A percentile compares a stretch with the other conserved stretches of the same genome.
These are phyloP conservation scores for Hydrozoanthus tunicans DNA, from an alignment of 64 coral and sea anemone species.

Conservation along the genomic window DNA sequence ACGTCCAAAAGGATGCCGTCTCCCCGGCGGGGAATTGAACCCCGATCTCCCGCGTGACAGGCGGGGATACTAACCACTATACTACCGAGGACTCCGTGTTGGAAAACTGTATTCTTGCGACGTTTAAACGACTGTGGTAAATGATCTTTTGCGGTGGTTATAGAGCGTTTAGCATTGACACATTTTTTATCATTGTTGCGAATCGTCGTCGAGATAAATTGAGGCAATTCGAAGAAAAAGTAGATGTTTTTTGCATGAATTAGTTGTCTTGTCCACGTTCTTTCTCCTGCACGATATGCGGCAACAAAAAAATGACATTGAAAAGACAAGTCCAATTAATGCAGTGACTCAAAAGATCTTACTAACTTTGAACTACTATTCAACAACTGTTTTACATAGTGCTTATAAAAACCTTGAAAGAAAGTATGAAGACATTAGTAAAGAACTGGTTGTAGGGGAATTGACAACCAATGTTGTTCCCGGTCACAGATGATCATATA, in stretches of 20 bases:
- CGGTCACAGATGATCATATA: no score
- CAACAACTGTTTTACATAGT: no score
- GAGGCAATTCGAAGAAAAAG: background rate
- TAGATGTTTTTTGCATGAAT: slow-evolving; percentile 11
- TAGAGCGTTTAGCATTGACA: slow-evolving; percentile 15
- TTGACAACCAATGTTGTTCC: no score
- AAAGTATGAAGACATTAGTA: no score
- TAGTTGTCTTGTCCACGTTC: no score
- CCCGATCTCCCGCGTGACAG: slow-evolving; percentile 75
- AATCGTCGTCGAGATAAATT: slow-evolving; percentile 12
- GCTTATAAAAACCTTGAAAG: no score
- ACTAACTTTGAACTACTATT: no score
- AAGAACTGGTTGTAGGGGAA: no score
- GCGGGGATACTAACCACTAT: slow-evolving; percentile 74
- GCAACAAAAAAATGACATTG: no score
- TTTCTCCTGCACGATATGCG: no score
- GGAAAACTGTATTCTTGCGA: slow-evolving; percentile 4
- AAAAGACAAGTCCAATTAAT: no score
- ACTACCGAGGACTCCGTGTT: slow-evolving; percentile 53
- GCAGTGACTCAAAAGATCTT: no score
- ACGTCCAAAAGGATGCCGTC: background rate
- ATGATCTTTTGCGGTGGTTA: slow-evolving; percentile 15
- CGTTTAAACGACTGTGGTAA: slow-evolving; percentile 15
- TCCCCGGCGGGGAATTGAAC: slow-evolving; percentile 75
- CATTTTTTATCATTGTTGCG: slow-evolving; percentile 3